Percentiles rank a stretch among this genome's conserved stretches.
Evolutionary conservation across 2,113 vertebrate species (phyloP).

Genomic region (Hyaena hyaena): DNA sequence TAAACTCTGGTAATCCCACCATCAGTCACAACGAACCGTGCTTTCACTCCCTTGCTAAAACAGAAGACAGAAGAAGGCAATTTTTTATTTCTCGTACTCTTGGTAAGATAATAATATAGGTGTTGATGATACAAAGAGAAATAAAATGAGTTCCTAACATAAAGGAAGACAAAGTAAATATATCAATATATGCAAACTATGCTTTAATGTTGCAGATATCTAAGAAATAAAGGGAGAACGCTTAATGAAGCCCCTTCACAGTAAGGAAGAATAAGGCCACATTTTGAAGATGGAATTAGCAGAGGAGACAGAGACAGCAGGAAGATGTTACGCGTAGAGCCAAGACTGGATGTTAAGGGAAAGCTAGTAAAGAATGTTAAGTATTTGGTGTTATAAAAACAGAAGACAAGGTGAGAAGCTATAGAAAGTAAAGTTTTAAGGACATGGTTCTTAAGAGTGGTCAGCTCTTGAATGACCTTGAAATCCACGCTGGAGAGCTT

Average conservation of each 20-base stretch:
- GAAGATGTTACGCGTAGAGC: accelerated
- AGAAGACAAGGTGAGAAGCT: not conserved
- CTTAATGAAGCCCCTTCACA: not conserved
- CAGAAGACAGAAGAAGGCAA: slow-evolving; percentile 59
- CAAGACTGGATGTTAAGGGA: too few relatives aligned
- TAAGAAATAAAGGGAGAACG: not conserved
- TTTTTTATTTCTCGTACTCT: not conserved
- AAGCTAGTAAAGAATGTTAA: not conserved
- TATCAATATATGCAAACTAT: not conserved
- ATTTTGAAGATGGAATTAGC: not conserved
- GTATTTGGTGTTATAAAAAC: not conserved
- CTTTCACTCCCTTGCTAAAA: slow-evolving; percentile 92
- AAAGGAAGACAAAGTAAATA: not conserved
- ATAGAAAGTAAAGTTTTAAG: not conserved
- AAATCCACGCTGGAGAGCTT: not conserved
- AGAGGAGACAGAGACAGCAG: not conserved
- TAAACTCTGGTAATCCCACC: slow-evolving; percentile 98
- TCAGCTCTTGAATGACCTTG: not conserved
- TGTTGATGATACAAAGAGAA: not conserved
- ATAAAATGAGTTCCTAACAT: not conserved
- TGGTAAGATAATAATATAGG: not conserved
- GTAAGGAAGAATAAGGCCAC: not conserved
- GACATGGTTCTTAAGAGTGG: not conserved
- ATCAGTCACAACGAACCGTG: slow-evolving; percentile 97
- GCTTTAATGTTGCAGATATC: not conserved